phyloP scores from a whole-genome alignment of 1,140 invertebrate genomes.

The Dendroctonus valens region DNA sequence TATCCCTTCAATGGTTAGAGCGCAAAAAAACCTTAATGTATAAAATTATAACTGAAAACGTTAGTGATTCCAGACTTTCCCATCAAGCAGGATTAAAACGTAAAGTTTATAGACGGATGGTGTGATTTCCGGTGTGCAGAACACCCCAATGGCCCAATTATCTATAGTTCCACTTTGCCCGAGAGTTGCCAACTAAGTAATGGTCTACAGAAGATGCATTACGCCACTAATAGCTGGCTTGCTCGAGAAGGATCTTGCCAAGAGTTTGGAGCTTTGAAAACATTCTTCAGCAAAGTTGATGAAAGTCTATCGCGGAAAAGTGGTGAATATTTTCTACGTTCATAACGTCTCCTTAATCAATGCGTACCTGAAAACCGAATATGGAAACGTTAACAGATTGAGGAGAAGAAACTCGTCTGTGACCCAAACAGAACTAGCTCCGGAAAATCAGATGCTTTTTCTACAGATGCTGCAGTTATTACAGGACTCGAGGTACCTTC shows the following conservation, averaged over 20 bases:
- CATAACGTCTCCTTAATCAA: not conserved
- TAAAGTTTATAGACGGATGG: slow-evolving; percentile 1
- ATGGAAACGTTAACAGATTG: not conserved
- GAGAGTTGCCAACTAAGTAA: slow-evolving; percentile 3
- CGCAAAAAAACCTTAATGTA: slow-evolving; percentile 86
- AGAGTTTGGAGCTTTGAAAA: slow-evolving; percentile 16
- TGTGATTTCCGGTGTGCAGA: slow-evolving; percentile 11
- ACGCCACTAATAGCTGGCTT: slow-evolving; percentile 7
- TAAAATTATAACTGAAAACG: slow-evolving; percentile 82
- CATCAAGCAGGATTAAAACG: not conserved
- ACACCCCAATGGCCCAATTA: slow-evolving; percentile 1
- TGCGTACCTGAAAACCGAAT: not conserved
- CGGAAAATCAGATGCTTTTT: too few relatives aligned
- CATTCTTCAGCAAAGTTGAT: slow-evolving; percentile 2
- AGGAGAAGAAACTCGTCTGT: not conserved
- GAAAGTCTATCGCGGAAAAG: slow-evolving; percentile 1
- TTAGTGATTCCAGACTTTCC: not conserved
- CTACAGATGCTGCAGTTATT: too few relatives aligned
- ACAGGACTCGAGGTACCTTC: too few relatives aligned
- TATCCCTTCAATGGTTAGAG: slow-evolving; percentile 89
- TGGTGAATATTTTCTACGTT: slow-evolving; percentile 2
- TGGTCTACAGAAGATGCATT: slow-evolving; percentile 2
- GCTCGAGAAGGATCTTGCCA: slow-evolving; percentile 2
- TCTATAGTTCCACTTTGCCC: not conserved
- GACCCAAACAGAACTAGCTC: too few relatives aligned